These are phyloP conservation scores for Apoderus coryli DNA, from an alignment of 2,888 invertebrate genomes.

Conservation along the genomic window DNA sequence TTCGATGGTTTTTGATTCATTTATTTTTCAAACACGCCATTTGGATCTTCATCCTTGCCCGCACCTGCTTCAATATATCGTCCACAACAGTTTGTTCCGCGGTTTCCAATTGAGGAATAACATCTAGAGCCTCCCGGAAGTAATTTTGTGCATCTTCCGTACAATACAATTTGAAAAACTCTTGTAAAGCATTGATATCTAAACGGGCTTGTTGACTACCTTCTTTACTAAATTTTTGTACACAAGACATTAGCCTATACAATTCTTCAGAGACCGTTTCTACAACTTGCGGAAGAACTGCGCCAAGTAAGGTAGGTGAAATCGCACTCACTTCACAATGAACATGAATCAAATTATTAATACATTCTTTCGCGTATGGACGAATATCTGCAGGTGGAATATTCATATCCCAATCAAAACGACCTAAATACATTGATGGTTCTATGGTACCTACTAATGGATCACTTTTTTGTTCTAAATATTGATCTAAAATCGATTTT, in stretches of 20 bases:
- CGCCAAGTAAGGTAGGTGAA: constrained; percentile 62
- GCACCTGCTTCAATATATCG: constrained; percentile 44
- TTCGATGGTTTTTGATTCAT: background rate
- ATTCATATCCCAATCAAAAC: constrained; percentile 73
- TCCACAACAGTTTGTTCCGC: constrained; percentile 40
- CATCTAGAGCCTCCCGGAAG: constrained; percentile 68
- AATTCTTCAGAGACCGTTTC: constrained; percentile 89
- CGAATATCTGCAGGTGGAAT: constrained; percentile 61
- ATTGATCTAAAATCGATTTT: constrained; percentile 57
- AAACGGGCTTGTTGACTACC: constrained; percentile 68
- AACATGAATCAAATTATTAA: constrained; percentile 67
- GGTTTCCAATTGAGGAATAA: constrained; percentile 51
- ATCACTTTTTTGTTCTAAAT: constrained; percentile 82
- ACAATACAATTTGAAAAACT: constrained; percentile 44
- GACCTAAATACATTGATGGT: constrained; percentile 87
- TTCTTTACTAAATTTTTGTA: constrained; percentile 49
- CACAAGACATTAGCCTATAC: constrained; percentile 71
- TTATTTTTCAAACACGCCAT: constrained; percentile 40
- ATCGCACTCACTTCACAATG: constrained; percentile 65
- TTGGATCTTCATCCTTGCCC: constrained; percentile 53
- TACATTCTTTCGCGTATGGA: constrained; percentile 80
- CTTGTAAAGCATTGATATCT: constrained; percentile 55
- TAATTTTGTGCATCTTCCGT: constrained; percentile 35
- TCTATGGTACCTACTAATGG: constrained; percentile 93
- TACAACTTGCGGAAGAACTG: constrained; percentile 61